Base-by-base conservation (phyloP, 2,797 vertebrate genomes). In the Ficedula albicollis region DNA sequence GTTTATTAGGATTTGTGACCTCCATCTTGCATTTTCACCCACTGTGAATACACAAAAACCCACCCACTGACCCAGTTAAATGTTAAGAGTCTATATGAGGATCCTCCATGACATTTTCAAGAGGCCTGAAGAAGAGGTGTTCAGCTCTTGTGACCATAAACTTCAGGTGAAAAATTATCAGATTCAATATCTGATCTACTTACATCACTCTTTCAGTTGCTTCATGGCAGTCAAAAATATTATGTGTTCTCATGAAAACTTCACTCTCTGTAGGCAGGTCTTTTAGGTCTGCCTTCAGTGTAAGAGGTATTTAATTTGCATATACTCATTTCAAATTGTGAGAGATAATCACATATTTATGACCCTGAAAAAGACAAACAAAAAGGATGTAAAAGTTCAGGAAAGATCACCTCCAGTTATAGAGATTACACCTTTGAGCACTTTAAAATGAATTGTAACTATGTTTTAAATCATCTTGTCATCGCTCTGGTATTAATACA, bases 391-490 rank as follows among this genome's bases (percentile, higher is more conserved):
- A 69, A 73, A 91, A 73, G 51, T 56, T 87, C 43, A 83, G 81
- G 58, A 44, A 87, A 51, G 17, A 90, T 95, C 75, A 93, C 16
- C 52, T 94, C 60, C 78, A 74, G 74, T 79, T 93, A 80, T 26
- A 93, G 67, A 84, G 46, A 70, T 86, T 88, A 82, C 84, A 21
- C 34, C 90, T 89, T 87, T 56, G 68, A 85, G 89, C 25, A 90
- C 36, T 91, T 96, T 75, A 39, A 97, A 95, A 94, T 69, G 3
- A 93, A 93, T 90, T 54, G 32, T 44, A 94, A 89, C 36, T 23
- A 30, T 67, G 27, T 49, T 92, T 80, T 94, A 96, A 95, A 96
- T 96, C 70, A 95, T 97, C 73, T 54, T 93, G 86, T 87, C 95
- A 97, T 83, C 36, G 52, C 80, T 39, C 69, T 93, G 44, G n/a